phyloP scores from a whole-genome alignment of 2,888 invertebrate genomes.

The Cataglyphis cursor region DNA sequence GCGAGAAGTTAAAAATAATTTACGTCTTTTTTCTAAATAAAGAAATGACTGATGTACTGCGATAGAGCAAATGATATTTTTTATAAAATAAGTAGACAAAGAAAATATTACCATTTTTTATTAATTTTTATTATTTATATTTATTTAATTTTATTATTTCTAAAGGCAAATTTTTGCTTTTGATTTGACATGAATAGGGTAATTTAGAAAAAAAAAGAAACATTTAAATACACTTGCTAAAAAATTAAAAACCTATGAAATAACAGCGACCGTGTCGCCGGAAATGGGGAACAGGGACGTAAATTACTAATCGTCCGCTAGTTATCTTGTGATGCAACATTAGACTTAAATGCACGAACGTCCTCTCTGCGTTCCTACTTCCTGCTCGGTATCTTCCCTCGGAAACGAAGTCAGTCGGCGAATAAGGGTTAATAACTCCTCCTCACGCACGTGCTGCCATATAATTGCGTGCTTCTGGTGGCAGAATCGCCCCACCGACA shows the following conservation, averaged over 20 bases:
- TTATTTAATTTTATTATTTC: neutral
- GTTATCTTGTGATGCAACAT: constrained; percentile 77
- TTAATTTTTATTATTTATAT: constrained; percentile 1
- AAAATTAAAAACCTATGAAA: constrained; percentile 4
- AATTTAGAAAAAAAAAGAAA: neutral
- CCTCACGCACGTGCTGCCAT: constrained; percentile 70
- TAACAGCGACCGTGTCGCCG: constrained; percentile 31
- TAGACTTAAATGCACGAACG: constrained; percentile 66
- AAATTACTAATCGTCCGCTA: constrained; percentile 74
- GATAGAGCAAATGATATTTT: neutral
- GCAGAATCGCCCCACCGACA: neutral
- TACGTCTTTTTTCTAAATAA: neutral
- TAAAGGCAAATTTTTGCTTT: neutral
- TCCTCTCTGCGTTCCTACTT: constrained; percentile 55
- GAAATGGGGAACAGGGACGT: constrained; percentile 51
- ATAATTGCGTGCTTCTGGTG: constrained; percentile 43
- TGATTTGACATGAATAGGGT: neutral
- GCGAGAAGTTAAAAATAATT: neutral
- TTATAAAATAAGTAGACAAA: neutral
- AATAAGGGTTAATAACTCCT: constrained; percentile 73
- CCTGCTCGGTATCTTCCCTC: constrained; percentile 51
- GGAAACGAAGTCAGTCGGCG: constrained; percentile 66
- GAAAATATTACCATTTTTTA: neutral
- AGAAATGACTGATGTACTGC: neutral
- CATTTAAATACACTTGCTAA: neutral